Base-by-base conservation (phyloP, 2,888 invertebrate species). In the Drosophila robusta region DNA sequence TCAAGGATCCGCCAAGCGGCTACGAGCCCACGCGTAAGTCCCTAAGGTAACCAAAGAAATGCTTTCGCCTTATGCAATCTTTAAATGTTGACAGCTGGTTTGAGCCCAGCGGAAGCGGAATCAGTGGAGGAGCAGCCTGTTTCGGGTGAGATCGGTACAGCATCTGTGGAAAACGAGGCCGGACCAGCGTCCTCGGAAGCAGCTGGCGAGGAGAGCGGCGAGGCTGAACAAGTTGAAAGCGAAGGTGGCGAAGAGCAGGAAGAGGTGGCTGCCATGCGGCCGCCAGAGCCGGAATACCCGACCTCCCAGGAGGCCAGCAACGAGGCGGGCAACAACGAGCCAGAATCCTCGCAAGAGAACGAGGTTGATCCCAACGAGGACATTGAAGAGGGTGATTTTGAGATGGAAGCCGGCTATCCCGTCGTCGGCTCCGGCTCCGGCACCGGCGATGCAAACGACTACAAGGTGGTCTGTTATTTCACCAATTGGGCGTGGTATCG, bases 401-500 rank as follows among this genome's bases (percentile, higher is more conserved):
- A 74, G 34, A 64, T 77, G 11, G 84, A 76, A 51, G 51, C 50
- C 3, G 55, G 73, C 1, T 67, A 61, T 16, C 70, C 75, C 0
- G 63, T 70, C 1, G 42, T 56, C 22, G 63, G 45, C 18, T 46
- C 56, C 24, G 54, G 50, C 16, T 41, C 64, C 3, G 71, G n/a
- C n/a, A n/a, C n/a, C n/a, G n/a, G 24, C 16, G n/a, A 75, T 1
- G 76, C 45, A 7, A 55, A 91, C 3, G 92, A 93, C 26, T 97
- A 94, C 87, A 97, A 97, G 93, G 95, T 97, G 0, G 95, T 98
- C 4, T 98, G 98, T 87, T 98, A 98, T 90, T 98, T 97, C 91
- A 97, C 97, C 0, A 98, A 98, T 90, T 98, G 98, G 98, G 97
- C 98, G 26, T 98, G 97, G 97, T 98, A 98, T 92, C 95, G 97